phyloP scores from a whole-genome alignment of 2,888 invertebrate genomes.

The Temnothorax unifasciatus region DNA sequence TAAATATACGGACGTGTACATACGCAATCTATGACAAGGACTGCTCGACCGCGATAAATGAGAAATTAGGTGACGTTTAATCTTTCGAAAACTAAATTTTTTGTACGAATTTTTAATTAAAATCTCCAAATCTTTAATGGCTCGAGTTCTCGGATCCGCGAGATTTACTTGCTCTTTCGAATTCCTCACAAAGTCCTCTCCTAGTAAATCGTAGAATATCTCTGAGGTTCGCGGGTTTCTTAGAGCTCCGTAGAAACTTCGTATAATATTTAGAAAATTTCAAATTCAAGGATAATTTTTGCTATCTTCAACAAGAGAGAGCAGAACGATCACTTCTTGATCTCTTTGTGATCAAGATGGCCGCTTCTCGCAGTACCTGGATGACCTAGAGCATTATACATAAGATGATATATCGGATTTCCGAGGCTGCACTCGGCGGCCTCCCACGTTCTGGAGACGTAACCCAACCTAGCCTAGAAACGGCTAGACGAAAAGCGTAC shows the following conservation, averaged over 20 bases:
- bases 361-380: conserved; percentile 55
- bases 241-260: not conserved
- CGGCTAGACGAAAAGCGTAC: conserved; percentile 82
- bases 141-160: not conserved
- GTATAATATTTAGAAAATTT: not conserved
- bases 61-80: not conserved
- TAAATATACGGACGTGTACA: not conserved
- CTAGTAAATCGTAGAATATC: not conserved
- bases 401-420: conserved; percentile 73
- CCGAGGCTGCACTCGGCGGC: conserved; percentile 73
- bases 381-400: conserved; percentile 68
- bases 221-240: not conserved
- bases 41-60: not conserved
- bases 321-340: not conserved
- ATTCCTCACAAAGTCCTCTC: not conserved
- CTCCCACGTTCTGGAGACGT: conserved; percentile 79
- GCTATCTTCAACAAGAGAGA: not conserved
- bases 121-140: not conserved
- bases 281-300: not conserved
- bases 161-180: not conserved
- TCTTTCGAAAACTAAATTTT: not conserved
- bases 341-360: conserved; percentile 22
- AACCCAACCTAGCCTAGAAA: conserved; percentile 82
- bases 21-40: conserved; percentile 9
- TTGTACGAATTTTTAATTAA: not conserved